Base-by-base conservation (phyloP, 2,113 vertebrate species). In the Bubo bubo region DNA sequence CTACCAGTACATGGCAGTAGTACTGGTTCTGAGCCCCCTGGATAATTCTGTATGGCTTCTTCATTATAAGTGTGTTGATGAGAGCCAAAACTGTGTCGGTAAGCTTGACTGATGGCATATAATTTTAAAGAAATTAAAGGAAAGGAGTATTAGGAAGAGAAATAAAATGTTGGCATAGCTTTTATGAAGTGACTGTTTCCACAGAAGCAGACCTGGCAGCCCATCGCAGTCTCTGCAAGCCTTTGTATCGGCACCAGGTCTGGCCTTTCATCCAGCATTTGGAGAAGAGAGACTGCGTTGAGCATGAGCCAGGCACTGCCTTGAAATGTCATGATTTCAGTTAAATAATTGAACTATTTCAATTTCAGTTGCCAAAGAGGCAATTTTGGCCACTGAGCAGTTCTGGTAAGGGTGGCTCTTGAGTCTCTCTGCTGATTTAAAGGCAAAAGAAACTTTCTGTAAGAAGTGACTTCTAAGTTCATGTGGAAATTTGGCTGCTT, bases 191-290 rank as follows among this genome's bases (percentile, higher is more conserved):
- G 50, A 20, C 28, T 55, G 15, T 39, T 75, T 47, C 49, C 0
- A 3, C 30, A 56, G 73, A n/a, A 17, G n/a, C 16, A 7, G 82
- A 47, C 15, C 71, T 37, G 23, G n/a, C 22, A 13, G 16, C 28
- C 37, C 10, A 2, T 17, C 0, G 3, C 4, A 1, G 20, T 12
- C 2, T 2, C 23, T n/a, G 37, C n/a, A 6, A 43, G 72, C 15
- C 34, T 60, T 39, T 58, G 18, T 9, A 2, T 47, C 1, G 1
- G 39, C 24, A 39, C 4, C 39, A 12, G 60, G 30, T 6, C 6
- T 37, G 73, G 41, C 64, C 30, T 34, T 43, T 52, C 28, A 14
- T 56, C 73, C 35, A 72, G 87, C 2, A 0, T 12, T 4, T 53
- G 81, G 53, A 58, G 47, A 62, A 62, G 24, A 45, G 58, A 83